Conservation (phyloP, 2,797 vertebrate genomes). For the Acipenser oxyrinchus region DNA sequence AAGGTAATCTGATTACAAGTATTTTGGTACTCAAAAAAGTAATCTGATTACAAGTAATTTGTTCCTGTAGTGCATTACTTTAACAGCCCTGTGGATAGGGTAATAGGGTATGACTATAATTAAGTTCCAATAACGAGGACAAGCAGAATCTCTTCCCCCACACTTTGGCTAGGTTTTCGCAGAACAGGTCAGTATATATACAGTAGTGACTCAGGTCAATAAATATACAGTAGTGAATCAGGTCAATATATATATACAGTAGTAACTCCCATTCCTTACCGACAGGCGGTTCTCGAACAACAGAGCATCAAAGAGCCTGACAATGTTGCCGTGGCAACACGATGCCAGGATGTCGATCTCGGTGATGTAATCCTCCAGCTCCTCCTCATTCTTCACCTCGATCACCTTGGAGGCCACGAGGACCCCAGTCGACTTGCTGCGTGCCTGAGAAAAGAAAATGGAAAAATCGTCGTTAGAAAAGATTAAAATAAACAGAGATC, state of each 20-base stretch:
- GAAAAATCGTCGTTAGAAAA: background rate
- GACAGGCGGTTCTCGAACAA: conserved; percentile 44
- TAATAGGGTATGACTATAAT: background rate
- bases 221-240: no score
- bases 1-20: no score
- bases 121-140: background rate
- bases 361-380: conserved; percentile 49
- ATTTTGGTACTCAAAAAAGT: no score
- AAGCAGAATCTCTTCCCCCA: background rate
- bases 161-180: background rate
- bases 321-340: conserved; percentile 41
- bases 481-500: no score
- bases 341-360: conserved; percentile 51
- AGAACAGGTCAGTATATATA: no score
- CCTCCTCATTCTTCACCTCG: conserved; percentile 39
- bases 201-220: background rate
- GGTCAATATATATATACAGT: no score
- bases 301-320: conserved; percentile 39
- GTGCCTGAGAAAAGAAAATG: conserved; percentile 27
- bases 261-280: conserved; percentile 27
- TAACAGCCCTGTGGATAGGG: no score
- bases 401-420: conserved; percentile 50
- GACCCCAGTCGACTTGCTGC: conserved; percentile 29
- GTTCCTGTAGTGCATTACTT: no score
- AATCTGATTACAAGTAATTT: no score